Base-by-base conservation (phyloP, 2,113 vertebrate species). In the Rallus limicola region DNA sequence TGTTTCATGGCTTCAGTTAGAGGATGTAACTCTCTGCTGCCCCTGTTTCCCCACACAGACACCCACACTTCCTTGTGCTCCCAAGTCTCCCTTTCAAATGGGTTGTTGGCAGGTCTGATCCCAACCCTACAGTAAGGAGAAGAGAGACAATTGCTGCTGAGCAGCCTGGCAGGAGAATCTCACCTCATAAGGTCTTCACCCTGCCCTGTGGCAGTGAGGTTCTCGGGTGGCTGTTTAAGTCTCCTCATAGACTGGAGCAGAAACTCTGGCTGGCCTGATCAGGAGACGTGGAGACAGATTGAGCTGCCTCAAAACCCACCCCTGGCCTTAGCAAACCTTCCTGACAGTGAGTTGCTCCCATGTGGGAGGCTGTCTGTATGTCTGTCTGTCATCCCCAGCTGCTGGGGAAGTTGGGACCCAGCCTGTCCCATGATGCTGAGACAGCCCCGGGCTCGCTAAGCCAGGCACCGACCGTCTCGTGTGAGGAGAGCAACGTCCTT, bases 321-420 rank as follows among this genome's bases (percentile, higher is more conserved):
- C 25, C 10, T 6, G 25, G 36, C 34, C 53, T 84, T 7, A 63
- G 46, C 46, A 86, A 44, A 20, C 42, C n/a, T 10, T 42, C 20
- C 79, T 70, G 79, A 20, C 68, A 36, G 2, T 3, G 24, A 82
- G 62, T 58, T 42, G 11, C 63, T 76, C 2, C 3, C 33, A 13
- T 10, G 0, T 5, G 17, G 48, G 64, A 69, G 48, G 48, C 24
- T 48, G 34, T 23, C 13, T 3, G 6, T 50, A n/a, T n/a, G n/a
- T n/a, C 74, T 60, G 3, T 50, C 44, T 46, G 44, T 46, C 17
- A 13, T 13, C 44, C 9, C 40, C 23, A 42, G 8, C 44, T 34
- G 59, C 53, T 34, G n/a, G 33, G 50, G 38, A 53, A 74, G 34
- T 29, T 38, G 63, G 29, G 24, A 13, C 5, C 16, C 0, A 0